Percentiles rank a stretch among this genome's conserved stretches.
Evolutionary conservation across 2,797 vertebrate species (phyloP).

Genomic region (Hypotaenidia okinawae): DNA sequence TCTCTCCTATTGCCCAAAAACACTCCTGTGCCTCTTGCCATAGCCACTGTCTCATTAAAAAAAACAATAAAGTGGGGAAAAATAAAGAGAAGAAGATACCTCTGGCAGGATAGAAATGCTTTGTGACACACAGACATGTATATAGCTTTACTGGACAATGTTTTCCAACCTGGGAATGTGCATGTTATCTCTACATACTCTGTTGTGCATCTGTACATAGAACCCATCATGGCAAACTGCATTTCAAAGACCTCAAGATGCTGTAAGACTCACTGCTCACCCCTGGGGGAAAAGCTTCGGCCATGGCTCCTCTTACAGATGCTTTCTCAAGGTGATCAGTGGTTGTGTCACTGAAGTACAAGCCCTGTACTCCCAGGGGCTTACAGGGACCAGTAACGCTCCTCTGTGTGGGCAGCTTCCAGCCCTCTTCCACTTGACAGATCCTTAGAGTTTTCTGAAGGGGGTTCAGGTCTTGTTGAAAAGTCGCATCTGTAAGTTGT

Average conservation of each 20-base stretch:
- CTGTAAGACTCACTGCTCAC: background rate
- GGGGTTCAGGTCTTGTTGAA: background rate
- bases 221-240: too few species aligned
- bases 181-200: background rate
- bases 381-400: too few species aligned
- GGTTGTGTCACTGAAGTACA: rapidly evolving
- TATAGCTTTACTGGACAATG: background rate
- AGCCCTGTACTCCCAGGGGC: background rate
- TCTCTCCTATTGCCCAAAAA: background rate
- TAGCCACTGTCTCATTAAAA: background rate
- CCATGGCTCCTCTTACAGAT: background rate
- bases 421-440: background rate
- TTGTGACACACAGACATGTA: background rate
- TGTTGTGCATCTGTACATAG: too few species aligned
- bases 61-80: background rate
- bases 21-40: background rate
- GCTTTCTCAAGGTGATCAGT: background rate
- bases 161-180: background rate
- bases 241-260: background rate
- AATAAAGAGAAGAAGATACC: background rate
- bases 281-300: background rate
- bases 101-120: background rate
- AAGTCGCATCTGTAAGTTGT: background rate
- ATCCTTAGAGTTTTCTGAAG: background rate
- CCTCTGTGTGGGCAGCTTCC: background rate